These are phyloP conservation scores for Agrochola circellaris DNA, from an alignment of 2,888 invertebrate genomes.

Conservation along the genomic window DNA sequence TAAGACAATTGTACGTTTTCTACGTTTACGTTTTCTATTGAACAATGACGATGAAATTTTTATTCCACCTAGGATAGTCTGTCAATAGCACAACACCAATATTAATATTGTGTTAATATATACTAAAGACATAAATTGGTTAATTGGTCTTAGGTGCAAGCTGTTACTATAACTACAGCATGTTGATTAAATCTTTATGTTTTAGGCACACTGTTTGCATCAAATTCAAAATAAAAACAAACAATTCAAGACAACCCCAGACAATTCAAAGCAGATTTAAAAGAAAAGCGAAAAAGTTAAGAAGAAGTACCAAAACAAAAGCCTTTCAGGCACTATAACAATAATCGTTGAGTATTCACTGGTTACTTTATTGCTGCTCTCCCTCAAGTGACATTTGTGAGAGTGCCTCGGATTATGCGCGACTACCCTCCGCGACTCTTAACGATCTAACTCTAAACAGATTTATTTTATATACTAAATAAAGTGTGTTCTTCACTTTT, in stretches of 20 bases:
- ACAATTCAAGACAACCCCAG: neutral
- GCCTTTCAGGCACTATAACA: constrained; percentile 52
- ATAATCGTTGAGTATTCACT: constrained; percentile 58
- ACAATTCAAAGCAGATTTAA: constrained; percentile 29
- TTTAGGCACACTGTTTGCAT: neutral
- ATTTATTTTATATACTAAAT: constrained; percentile 64
- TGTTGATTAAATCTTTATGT: neutral
- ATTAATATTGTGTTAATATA: neutral
- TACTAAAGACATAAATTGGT: neutral
- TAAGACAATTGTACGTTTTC: neutral
- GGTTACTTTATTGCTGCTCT: constrained; percentile 58
- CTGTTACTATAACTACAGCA: neutral
- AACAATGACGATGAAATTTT: too few relatives aligned
- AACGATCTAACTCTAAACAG: constrained; percentile 58
- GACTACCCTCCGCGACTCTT: constrained; percentile 62
- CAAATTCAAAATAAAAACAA: constrained; percentile 37
- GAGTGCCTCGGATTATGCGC: constrained; percentile 67
- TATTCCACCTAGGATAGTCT: too few relatives aligned
- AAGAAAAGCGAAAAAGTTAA: constrained; percentile 19
- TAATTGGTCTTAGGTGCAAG: neutral
- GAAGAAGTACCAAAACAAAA: constrained; percentile 50
- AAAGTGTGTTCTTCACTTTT: constrained; percentile 54
- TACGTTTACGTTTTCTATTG: too few relatives aligned
- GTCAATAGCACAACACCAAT: neutral
- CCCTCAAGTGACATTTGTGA: constrained; percentile 64